phyloP scores from a whole-genome alignment of 1,140 invertebrate species.

The Camponotus pennsylvanicus region DNA sequence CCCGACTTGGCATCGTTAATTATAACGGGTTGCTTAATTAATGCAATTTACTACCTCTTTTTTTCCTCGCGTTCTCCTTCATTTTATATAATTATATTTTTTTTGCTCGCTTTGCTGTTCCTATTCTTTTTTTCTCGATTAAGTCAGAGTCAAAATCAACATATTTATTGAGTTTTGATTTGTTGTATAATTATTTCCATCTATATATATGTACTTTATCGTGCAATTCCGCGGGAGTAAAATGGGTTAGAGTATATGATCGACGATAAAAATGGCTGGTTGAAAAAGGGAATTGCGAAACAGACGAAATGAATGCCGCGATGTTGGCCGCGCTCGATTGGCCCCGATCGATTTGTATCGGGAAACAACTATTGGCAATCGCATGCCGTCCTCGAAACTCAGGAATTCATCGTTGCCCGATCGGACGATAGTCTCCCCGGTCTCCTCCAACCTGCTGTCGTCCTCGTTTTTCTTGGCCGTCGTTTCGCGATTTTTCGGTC shows the following conservation, averaged over 20 bases:
- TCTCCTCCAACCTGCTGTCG: constrained; percentile 21
- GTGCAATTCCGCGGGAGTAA: background rate
- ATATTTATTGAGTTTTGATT: too few species aligned
- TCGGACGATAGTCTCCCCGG: constrained; percentile 51
- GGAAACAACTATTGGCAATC: constrained; percentile 80
- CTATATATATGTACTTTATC: background rate
- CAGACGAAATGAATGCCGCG: constrained; percentile 60
- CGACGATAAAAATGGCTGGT: constrained; percentile 72
- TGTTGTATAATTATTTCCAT: too few species aligned
- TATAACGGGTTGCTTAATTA: constrained; percentile 61
- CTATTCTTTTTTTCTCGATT: too few species aligned
- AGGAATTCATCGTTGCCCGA: constrained; percentile 76
- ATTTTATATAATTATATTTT: too few species aligned
- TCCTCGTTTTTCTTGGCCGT: constrained; percentile 72
- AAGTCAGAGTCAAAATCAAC: too few species aligned
- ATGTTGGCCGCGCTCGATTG: constrained; percentile 73
- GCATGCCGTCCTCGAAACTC: constrained; percentile 76
- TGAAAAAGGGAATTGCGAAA: constrained; percentile 75
- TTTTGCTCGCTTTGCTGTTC: too few species aligned
- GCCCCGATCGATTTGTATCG: constrained; percentile 78
- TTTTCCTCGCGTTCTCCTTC: too few species aligned
- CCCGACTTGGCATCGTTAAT: constrained; percentile 32
- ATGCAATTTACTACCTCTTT: constrained; percentile 17
- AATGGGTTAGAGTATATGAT: constrained; percentile 48
- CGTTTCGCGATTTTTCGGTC: constrained; percentile 73